These are phyloP conservation scores for Diploptera punctata DNA, from an alignment of 2,888 invertebrate genomes.

Conservation along the genomic window DNA sequence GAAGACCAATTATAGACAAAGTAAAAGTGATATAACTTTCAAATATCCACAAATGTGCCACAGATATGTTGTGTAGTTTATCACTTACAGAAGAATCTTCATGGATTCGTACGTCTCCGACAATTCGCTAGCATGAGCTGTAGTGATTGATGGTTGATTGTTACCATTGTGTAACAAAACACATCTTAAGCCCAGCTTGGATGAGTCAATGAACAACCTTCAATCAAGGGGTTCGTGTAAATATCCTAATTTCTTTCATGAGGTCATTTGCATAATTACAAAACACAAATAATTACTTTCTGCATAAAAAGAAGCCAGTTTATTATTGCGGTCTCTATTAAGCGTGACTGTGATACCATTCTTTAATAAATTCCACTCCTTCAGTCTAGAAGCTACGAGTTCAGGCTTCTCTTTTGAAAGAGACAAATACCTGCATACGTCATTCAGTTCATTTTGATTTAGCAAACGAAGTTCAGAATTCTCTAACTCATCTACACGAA, in stretches of 20 bases:
- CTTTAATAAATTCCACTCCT: background rate
- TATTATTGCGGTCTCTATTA: background rate
- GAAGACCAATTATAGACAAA: background rate
- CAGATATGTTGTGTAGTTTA: background rate
- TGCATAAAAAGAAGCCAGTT: background rate
- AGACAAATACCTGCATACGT: no score
- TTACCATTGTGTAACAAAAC: conserved; percentile 4
- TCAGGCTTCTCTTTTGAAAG: no score
- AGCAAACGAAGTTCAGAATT: no score
- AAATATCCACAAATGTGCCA: conserved; percentile 1
- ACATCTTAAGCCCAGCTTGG: background rate
- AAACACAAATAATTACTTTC: background rate
- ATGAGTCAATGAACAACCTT: conserved; percentile 4
- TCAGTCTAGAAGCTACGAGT: no score
- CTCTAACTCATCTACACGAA: no score
- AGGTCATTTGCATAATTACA: background rate
- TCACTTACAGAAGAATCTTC: conserved; percentile 8
- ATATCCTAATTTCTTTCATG: background rate
- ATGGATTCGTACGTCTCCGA: background rate
- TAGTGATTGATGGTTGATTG: background rate
- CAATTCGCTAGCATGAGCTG: background rate
- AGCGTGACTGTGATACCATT: background rate
- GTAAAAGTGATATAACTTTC: background rate
- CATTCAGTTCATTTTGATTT: no score
- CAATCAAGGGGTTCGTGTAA: background rate